Percentiles rank a stretch among this genome's conserved stretches.
Evolutionary conservation across 2,113 vertebrate genomes (phyloP).

Genomic region (Sander lucioperca): DNA sequence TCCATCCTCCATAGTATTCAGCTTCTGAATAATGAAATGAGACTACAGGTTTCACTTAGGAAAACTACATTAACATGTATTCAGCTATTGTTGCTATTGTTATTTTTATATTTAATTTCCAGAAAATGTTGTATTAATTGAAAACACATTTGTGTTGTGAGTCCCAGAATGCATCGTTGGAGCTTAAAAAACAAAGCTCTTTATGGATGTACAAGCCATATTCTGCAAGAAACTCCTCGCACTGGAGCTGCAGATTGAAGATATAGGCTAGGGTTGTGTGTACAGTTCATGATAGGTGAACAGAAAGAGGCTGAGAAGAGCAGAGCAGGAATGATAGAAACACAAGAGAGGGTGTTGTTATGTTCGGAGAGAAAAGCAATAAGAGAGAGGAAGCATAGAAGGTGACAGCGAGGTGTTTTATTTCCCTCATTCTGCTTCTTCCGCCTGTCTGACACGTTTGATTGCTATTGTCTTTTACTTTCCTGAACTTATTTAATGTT

Average conservation of each 20-base stretch:
- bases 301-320: neutral
- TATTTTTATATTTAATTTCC: neutral
- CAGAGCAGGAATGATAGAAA: neutral
- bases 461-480: slow-evolving; percentile 21
- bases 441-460: slow-evolving; percentile 2
- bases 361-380: neutral
- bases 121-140: neutral
- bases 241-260: neutral
- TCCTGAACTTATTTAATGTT: neutral
- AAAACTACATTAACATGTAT: neutral
- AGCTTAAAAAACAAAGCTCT: too few relatives aligned
- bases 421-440: neutral
- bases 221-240: neutral
- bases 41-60: neutral
- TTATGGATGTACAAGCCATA: neutral
- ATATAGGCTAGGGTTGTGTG: neutral
- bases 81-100: neutral
- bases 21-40: neutral
- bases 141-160: neutral
- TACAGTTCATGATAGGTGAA: slow-evolving; percentile 13
- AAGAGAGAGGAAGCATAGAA: neutral
- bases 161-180: neutral
- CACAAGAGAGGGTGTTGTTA: slow-evolving; percentile 14
- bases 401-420: slow-evolving; percentile 23
- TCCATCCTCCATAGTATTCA: neutral